Evolutionary conservation across 2,113 vertebrate genomes (phyloP), one percentile per base, ranked within the genome.

Genomic region (Xyrauchen texanus): DNA sequence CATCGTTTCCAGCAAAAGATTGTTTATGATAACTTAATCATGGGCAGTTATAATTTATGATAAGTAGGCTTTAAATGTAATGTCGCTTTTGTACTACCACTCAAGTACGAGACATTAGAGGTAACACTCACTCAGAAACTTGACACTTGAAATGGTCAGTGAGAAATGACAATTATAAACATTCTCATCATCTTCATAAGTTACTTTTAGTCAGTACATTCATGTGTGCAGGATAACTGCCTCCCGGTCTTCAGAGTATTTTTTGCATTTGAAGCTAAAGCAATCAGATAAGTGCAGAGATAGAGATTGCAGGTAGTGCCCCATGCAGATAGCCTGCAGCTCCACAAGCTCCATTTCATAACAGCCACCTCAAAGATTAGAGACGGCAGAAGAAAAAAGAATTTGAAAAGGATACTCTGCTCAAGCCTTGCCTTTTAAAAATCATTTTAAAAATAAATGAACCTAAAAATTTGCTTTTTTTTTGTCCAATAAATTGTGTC

Each of bases 211-310:
- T 51, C 49, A 53, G 7, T 57, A 53, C 16, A 53, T 51, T 62
- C 47, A 64, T 52, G n/a, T 42, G 11, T 71, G 57, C 9, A 64
- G 67, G 60, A 53, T 15, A 63, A 79, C 16, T 61, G 34, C 57
- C 46, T 58, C 3, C 10, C 53, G 4, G 13, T 45, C 42, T 49
- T 49, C 34, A 52, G 51, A 60, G 67, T 34, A 47, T 47, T 67
- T 16, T 16, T 63, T 75, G 65, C 46, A 11, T 6, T 63, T 63
- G 77, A 52, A 57, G 46, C n/a, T 60, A 51, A 72, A 52, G 45
- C 63, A 71, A 82, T 82, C 66, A 66, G 61, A 77, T 60, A 16
- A 67, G 44, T 60, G 68, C n/a, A 34, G 21, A 34, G 21, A 34
- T 34, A 7, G 34, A 52, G 60, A 81, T 15, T 70, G 49, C 34